Evolutionary conservation across 2,888 invertebrate genomes (phyloP).

Genomic region (Sinhomidia bicolor): DNA sequence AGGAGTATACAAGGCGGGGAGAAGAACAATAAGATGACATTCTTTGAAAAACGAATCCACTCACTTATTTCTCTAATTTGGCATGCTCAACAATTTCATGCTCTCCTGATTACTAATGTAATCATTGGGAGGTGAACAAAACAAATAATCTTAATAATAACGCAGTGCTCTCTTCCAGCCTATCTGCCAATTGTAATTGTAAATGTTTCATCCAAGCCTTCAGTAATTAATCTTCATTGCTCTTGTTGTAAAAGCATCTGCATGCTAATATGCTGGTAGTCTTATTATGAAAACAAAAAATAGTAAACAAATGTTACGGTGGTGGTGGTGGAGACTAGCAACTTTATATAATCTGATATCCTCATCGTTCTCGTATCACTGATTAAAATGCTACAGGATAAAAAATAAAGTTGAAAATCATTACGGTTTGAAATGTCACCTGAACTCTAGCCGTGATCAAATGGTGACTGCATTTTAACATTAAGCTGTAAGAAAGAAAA

Average conservation of each 20-base stretch:
- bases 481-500: too few species aligned
- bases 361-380: not conserved
- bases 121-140: slow-evolving; percentile 69
- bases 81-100: slow-evolving; percentile 71
- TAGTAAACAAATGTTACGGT: too few species aligned
- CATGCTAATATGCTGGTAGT: too few species aligned
- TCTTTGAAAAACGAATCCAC: not conserved
- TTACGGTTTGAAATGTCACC: slow-evolving; percentile 25
- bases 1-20: not conserved
- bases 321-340: too few species aligned
- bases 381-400: not conserved
- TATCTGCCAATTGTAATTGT: slow-evolving; percentile 41
- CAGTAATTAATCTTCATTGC: slow-evolving; percentile 70
- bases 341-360: slow-evolving; percentile 27
- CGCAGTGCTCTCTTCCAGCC: slow-evolving; percentile 17
- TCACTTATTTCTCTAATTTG: slow-evolving; percentile 60
- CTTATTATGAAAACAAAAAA: too few species aligned
- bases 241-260: not conserved
- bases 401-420: not conserved
- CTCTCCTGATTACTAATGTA: slow-evolving; percentile 69
- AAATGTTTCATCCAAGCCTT: slow-evolving; percentile 70
- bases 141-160: slow-evolving; percentile 2
- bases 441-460: not conserved
- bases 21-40: not conserved
- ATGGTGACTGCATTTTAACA: not conserved